These are phyloP conservation scores for Lepidothrix coronata DNA, from an alignment of 2,113 vertebrate species.

Conservation along the genomic window DNA sequence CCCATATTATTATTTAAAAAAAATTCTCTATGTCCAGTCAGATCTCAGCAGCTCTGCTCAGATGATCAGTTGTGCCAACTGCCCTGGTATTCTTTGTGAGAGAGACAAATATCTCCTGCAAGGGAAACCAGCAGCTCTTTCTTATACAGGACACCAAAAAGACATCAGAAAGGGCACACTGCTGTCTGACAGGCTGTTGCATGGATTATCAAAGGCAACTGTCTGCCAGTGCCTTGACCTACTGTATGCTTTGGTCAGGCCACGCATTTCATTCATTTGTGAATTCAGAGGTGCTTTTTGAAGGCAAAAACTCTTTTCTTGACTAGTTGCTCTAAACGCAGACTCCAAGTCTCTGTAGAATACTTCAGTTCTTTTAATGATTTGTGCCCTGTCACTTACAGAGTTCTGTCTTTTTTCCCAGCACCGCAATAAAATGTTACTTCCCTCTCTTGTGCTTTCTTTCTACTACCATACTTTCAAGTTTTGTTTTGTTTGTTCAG, in stretches of 20 bases:
- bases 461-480: constrained; percentile 24
- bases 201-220: constrained; percentile 49
- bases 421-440: constrained; percentile 5
- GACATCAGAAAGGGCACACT: constrained; percentile 38
- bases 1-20: not conserved
- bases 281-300: constrained; percentile 61
- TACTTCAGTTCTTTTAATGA: constrained; percentile 58
- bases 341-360: constrained; percentile 57
- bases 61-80: not conserved
- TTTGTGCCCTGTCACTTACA: constrained; percentile 43
- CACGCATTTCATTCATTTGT: constrained; percentile 49
- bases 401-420: constrained; percentile 16
- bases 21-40: not conserved
- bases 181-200: constrained; percentile 55
- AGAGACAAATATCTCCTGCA: constrained; percentile 23
- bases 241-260: constrained; percentile 35
- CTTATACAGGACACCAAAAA: constrained; percentile 38
- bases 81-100: not conserved
- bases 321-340: constrained; percentile 36
- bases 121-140: constrained; percentile 21
- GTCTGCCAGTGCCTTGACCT: constrained; percentile 55
- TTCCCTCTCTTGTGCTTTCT: constrained; percentile 24
- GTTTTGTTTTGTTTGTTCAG: constrained; percentile 34
- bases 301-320: constrained; percentile 46
- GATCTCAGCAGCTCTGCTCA: not conserved